Evolutionary conservation across 2,797 vertebrate species (phyloP), one percentile per base, ranked within the genome.

Genomic region (Schizopygopsis pylzovi): DNA sequence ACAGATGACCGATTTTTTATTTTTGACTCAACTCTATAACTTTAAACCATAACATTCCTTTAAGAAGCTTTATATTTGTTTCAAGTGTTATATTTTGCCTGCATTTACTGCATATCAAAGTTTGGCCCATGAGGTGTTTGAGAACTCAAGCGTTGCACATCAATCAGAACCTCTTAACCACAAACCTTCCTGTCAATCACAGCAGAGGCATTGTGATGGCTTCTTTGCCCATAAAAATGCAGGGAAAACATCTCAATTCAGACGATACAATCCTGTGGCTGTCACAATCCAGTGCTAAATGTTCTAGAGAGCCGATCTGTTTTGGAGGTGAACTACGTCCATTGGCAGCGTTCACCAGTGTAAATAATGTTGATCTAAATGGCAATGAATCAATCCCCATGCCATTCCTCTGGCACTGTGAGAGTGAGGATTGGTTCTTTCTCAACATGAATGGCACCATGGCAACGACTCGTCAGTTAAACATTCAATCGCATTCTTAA

Each of bases 401-500:
- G n/a, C 8, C 39, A 37, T 52, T 47, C 28, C 43, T 63, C 45
- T 61, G 15, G 25, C 52, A 59, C 59, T 20, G 13, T 25, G 54
- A 76, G 77, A 75, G 49, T 20, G 39, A 59, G 61, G 70, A 86
- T 49, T 70, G 84, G 79, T 81, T 73, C 79, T 72, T 52, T 65
- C 76, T 41, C n/a, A 77, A 71, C 63, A 79, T 56, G 56, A 80
- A 88, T 73, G 79, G 47, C 77, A 67, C 87, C 81, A 68, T 79
- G 65, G 83, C 83, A 88, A 81, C 72, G 25, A 61, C 37, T 79
- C 63, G 22, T 72, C 87, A 71, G 75, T 87, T 88, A 85, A 81
- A 88, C 80, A 87, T 89, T 85, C 87, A 87, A 72, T 87, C 61
- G 54, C 63, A 67, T 86, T 89, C 75, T 87, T 82, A 86, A 86